phyloP scores from a whole-genome alignment of 2,888 invertebrate genomes.

The Mellilla xanthometata region DNA sequence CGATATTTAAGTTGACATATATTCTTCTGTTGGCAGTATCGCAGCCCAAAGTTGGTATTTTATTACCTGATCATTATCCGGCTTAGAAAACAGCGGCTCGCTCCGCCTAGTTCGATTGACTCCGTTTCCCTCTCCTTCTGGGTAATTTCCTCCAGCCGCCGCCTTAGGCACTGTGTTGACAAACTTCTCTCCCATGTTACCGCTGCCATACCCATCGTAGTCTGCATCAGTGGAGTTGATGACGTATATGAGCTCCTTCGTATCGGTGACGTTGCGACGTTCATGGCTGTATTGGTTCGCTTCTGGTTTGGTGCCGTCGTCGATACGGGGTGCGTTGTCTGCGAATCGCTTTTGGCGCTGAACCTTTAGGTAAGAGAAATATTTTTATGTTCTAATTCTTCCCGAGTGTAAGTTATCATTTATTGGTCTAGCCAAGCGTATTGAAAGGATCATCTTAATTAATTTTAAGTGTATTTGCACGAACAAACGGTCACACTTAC shows the following conservation, averaged over 20 bases:
- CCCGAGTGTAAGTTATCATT: too few relatives aligned
- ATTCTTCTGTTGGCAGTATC: too few relatives aligned
- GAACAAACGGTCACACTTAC: too few relatives aligned
- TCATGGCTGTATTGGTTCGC: conserved; percentile 55
- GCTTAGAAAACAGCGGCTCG: conserved; percentile 52
- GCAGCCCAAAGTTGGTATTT: too few relatives aligned
- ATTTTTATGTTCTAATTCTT: too few relatives aligned
- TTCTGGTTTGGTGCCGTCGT: conserved; percentile 47
- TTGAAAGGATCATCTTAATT: too few relatives aligned
- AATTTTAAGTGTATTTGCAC: too few relatives aligned
- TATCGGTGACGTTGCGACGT: conserved; percentile 48
- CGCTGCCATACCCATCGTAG: conserved; percentile 46
- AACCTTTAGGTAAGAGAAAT: background rate
- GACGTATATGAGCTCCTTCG: conserved; percentile 48
- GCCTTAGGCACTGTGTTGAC: conserved; percentile 42
- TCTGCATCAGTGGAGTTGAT: conserved; percentile 56
- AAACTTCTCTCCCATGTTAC: conserved; percentile 44
- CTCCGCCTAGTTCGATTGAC: conserved; percentile 53
- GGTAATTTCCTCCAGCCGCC: conserved; percentile 27
- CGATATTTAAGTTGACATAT: too few relatives aligned
- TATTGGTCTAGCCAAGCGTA: too few relatives aligned
- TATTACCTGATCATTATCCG: conserved; percentile 58
- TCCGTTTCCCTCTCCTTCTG: conserved; percentile 22
- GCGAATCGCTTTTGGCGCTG: conserved; percentile 28
- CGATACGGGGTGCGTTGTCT: conserved; percentile 47